Conservation (phyloP, 2,113 vertebrate species). For the Hippoglossus stenolepis region DNA sequence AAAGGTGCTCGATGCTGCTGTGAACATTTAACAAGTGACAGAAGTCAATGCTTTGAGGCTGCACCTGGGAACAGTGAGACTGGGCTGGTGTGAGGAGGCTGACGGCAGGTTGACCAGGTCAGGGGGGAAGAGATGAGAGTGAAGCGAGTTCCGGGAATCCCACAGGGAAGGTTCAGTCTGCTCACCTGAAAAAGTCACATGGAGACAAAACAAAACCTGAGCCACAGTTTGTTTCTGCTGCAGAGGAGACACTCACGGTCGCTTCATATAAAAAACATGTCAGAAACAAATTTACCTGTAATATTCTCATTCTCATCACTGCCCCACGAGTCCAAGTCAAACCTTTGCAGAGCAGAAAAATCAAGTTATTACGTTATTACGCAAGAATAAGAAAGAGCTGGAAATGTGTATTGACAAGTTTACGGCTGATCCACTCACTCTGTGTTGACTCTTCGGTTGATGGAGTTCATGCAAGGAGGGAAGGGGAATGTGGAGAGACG, state of each 20-base stretch:
- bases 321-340: slow-evolving; percentile 82
- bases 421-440: slow-evolving; percentile 71
- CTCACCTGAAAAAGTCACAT: slow-evolving; percentile 63
- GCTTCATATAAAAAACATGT: not conserved
- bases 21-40: not conserved
- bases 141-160: slow-evolving; percentile 77
- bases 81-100: slow-evolving; percentile 26
- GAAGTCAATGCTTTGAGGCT: not conserved
- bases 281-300: slow-evolving; percentile 62
- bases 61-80: slow-evolving; percentile 56
- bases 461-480: slow-evolving; percentile 91
- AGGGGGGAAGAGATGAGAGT: slow-evolving; percentile 75
- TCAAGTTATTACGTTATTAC: not conserved
- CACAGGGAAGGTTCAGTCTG: slow-evolving; percentile 66
- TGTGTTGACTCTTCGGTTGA: slow-evolving; percentile 84
- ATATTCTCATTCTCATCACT: slow-evolving; percentile 81
- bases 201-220: not conserved
- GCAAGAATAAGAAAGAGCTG: not conserved
- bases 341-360: slow-evolving; percentile 58
- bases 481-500: slow-evolving; percentile 94
- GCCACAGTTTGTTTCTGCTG: too few relatives aligned
- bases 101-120: slow-evolving; percentile 72
- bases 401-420: too few relatives aligned
- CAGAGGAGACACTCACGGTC: not conserved
- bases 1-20: not conserved